Conservation (phyloP, 2,113 vertebrate species). For the Lepisosteus osseus region DNA sequence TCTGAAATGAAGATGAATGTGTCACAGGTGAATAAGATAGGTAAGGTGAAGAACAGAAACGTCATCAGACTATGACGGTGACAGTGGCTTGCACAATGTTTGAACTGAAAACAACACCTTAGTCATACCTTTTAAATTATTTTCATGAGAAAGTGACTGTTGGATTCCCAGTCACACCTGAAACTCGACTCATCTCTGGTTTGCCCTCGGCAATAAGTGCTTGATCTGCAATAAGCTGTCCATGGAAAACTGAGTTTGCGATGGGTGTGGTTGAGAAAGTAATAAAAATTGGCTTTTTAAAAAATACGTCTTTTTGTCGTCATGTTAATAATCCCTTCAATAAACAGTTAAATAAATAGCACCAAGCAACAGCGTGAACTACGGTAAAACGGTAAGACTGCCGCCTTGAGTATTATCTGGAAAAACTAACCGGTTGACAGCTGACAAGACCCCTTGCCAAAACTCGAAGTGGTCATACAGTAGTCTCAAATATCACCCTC, state of each 20-base stretch:
- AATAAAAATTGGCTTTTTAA: too few relatives aligned
- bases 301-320: too few relatives aligned
- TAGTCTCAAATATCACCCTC: slow-evolving; percentile 57
- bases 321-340: too few relatives aligned
- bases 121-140: slow-evolving; percentile 6
- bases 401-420: not conserved
- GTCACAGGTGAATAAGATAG: slow-evolving; percentile 18
- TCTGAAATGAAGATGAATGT: too few relatives aligned
- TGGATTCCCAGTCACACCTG: slow-evolving; percentile 25
- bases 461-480: slow-evolving; percentile 36
- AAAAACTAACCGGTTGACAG: not conserved
- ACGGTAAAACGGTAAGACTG: not conserved
- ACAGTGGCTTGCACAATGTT: not conserved
- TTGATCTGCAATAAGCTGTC: not conserved
- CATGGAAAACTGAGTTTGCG: not conserved
- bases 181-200: not conserved
- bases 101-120: too few relatives aligned
- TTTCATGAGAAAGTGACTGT: slow-evolving; percentile 18
- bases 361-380: too few relatives aligned
- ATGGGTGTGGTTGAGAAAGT: not conserved
- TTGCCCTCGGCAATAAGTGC: not conserved
- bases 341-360: too few relatives aligned
- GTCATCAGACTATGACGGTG: slow-evolving; percentile 4
- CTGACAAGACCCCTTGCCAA: slow-evolving; percentile 20
- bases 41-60: slow-evolving; percentile 4